Evolutionary conservation across 1,140 invertebrate genomes (phyloP).

Genomic region (Rhyzopertha dominica): DNA sequence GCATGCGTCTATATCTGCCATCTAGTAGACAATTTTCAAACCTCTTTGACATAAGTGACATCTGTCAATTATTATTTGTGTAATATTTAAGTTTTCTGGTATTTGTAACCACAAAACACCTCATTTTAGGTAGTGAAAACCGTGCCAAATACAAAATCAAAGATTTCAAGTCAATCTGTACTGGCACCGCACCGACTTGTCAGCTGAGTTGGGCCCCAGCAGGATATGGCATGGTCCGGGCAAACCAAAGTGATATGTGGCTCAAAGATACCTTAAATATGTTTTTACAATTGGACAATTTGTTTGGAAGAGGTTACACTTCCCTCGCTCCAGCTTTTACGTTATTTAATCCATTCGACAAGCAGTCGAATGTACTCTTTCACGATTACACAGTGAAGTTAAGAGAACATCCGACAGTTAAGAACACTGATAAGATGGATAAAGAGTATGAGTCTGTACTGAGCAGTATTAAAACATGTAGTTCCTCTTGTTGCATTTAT

Average conservation of each 20-base stretch:
- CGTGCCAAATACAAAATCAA: too few species aligned
- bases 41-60: too few species aligned
- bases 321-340: conserved; percentile 57
- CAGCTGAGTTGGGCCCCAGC: conserved; percentile 66
- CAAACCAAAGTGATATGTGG: conserved; percentile 51
- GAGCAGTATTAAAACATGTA: conserved; percentile 10
- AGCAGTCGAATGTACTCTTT: conserved; percentile 58
- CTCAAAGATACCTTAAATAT: conserved; percentile 61
- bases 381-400: conserved; percentile 58
- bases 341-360: conserved; percentile 61
- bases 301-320: conserved; percentile 60
- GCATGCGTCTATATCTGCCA: too few species aligned
- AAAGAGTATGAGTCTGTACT: conserved; percentile 19
- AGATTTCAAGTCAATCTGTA: conserved; percentile 46
- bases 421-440: conserved; percentile 32
- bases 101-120: too few species aligned
- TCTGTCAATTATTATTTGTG: too few species aligned
- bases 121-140: too few species aligned
- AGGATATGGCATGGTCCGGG: conserved; percentile 55
- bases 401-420: conserved; percentile 31
- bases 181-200: conserved; percentile 54
- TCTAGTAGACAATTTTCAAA: too few species aligned
- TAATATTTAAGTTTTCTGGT: too few species aligned
- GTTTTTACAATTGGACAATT: conserved; percentile 58
- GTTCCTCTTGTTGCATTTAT: conserved; percentile 2